Conservation (phyloP, 2,113 vertebrate genomes). For the Bubo scandiacus region DNA sequence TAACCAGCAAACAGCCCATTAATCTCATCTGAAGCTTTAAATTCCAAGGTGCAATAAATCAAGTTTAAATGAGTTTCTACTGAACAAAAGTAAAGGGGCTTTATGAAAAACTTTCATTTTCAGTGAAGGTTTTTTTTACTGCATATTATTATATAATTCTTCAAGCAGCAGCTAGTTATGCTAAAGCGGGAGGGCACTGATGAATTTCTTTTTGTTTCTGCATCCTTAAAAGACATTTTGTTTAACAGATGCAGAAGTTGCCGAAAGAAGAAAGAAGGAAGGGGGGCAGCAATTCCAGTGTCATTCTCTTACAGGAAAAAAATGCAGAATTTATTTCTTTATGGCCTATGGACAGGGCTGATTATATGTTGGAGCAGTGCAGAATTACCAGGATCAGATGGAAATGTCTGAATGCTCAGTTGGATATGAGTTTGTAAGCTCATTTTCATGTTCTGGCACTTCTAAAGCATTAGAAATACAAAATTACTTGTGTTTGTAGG, state of each 20-base stretch:
- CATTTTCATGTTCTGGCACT: neutral
- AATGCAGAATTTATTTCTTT: neutral
- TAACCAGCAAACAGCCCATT: slow-evolving; percentile 66
- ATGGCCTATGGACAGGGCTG: neutral
- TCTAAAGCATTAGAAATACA: neutral
- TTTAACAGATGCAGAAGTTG: neutral
- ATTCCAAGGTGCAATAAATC: slow-evolving; percentile 65
- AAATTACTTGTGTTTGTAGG: neutral
- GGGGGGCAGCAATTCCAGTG: neutral
- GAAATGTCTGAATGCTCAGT: neutral
- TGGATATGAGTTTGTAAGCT: neutral
- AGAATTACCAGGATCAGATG: neutral
- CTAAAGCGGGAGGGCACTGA: neutral
- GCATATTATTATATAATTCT: neutral
- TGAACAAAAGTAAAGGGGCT: slow-evolving; percentile 31
- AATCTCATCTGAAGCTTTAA: slow-evolving; percentile 54
- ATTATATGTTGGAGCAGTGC: neutral
- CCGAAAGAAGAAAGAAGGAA: neutral
- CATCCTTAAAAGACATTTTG: neutral
- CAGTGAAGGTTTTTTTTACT: neutral
- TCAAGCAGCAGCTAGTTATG: neutral
- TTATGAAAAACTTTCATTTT: slow-evolving; percentile 10
- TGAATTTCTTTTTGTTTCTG: neutral
- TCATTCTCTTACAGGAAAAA: neutral
- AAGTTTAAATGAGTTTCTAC: slow-evolving; percentile 59